Evolutionary conservation across 2,888 invertebrate genomes (phyloP), one percentile per base, ranked within the genome.

Genomic region (Sthenelais limicola): DNA sequence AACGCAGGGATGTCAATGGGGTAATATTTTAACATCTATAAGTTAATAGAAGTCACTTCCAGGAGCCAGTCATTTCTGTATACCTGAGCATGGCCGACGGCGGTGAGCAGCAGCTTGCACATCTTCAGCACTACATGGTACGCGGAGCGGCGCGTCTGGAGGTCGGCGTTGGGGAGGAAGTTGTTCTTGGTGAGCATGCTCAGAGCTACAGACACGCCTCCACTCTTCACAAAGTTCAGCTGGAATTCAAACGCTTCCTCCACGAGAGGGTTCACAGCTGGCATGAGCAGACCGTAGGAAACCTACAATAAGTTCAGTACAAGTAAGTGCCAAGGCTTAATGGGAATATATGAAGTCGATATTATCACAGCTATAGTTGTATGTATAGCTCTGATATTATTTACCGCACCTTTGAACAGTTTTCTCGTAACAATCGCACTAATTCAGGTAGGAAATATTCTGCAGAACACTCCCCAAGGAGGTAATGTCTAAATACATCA

Each of bases 231-330:
- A 84, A 93, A 92, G 84, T 91, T 91, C 26, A 71, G 43, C 83
- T 86, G 87, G 86, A 93, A 92, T 80, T 92, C 91, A 85, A 91
- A 91, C 3, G 92, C 91, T 85, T 93, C 92, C 68, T 89, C 88
- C 47, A 94, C 91, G 80, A 92, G 90, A 15, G 84, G 83, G 71
- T 84, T 84, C 49, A 78, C 76, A 7, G 96, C 95, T 18, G 98
- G 98, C 93, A 98, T 94, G 77, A 98, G 90, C 87, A 97, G 91
- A 76, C 95, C 93, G 88, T 97, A 96, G 75, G 96, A 90, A 66
- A 97, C 92, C 92, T 92, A 82, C 24, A 89, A 30, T 24, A 35
- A 15, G 51, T 3, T 15, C 18, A n/a, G 28, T 24, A 56, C 28
- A n/a, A 56, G 56, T 26, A n/a, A 56, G 24, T 24, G 15, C n/a